Percentiles rank a stretch among this genome's conserved stretches.
Conservation (phyloP, 2,113 vertebrate genomes). For the Urocitellus parryii region DNA sequence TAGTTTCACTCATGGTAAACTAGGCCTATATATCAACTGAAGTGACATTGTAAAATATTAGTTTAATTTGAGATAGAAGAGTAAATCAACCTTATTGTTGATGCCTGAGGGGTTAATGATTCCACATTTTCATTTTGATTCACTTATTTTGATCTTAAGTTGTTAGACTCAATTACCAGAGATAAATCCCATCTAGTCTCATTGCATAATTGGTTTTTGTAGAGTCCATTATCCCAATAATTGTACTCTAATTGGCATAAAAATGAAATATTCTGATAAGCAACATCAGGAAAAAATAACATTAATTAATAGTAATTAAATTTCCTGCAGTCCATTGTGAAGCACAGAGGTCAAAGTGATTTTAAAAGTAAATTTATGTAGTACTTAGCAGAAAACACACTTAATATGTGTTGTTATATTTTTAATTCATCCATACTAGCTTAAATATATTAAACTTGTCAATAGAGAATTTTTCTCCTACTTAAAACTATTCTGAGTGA, state of each 20-base stretch:
- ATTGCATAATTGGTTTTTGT: slow-evolving; percentile 79
- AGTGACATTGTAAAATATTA: slow-evolving; percentile 61
- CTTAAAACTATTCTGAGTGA: neutral
- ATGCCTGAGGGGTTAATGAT: slow-evolving; percentile 77
- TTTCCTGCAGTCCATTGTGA: slow-evolving; percentile 11
- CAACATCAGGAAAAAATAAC: slow-evolving; percentile 80
- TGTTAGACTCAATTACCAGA: slow-evolving; percentile 78
- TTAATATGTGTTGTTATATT: neutral
- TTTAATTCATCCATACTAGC: neutral
- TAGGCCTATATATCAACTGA: slow-evolving; percentile 48
- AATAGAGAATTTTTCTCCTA: neutral
- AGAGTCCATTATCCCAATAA: slow-evolving; percentile 82
- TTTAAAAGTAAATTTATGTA: slow-evolving; percentile 69
- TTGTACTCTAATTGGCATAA: slow-evolving; percentile 77
- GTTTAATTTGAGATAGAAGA: slow-evolving; percentile 70
- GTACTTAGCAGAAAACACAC: slow-evolving; percentile 7
- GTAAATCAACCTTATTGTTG: slow-evolving; percentile 75
- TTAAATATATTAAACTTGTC: neutral
- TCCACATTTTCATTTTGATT: slow-evolving; percentile 77
- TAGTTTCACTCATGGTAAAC: slow-evolving; percentile 17
- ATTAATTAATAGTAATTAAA: slow-evolving; percentile 82
- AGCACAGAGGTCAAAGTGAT: slow-evolving; percentile 34
- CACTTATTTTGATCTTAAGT: slow-evolving; percentile 80
- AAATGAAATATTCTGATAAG: slow-evolving; percentile 81
- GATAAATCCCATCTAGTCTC: slow-evolving; percentile 77